Evolutionary conservation across 1,140 invertebrate genomes (phyloP).

Genomic region (Scylla paramamosain): DNA sequence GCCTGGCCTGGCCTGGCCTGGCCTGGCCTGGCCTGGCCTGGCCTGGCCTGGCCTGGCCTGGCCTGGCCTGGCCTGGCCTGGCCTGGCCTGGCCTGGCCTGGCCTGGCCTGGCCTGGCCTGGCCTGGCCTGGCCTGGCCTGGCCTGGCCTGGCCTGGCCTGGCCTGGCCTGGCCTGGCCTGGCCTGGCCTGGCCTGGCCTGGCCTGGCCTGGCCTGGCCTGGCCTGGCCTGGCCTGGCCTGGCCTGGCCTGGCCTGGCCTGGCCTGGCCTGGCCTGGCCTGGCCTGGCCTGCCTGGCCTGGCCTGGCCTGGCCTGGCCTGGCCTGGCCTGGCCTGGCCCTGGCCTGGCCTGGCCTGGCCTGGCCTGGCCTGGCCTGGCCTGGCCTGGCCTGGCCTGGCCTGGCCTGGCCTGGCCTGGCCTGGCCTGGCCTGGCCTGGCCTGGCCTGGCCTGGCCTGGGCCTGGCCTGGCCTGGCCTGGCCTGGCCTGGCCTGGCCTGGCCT

Average conservation of each 20-base stretch:
- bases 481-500: conserved; percentile 73
- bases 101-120: conserved; percentile 62
- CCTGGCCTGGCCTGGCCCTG: conserved; percentile 69
- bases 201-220: conserved; percentile 60
- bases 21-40: conserved; percentile 69
- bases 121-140: conserved; percentile 74
- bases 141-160: conserved; percentile 66
- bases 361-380: conserved; percentile 68
- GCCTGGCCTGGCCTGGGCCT: conserved; percentile 50
- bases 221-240: conserved; percentile 53
- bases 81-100: conserved; percentile 72
- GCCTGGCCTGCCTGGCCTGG: too few species aligned
- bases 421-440: conserved; percentile 70
- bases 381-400: conserved; percentile 65
- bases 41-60: conserved; percentile 71
- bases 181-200: conserved; percentile 41
- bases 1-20: conserved; percentile 21
- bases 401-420: conserved; percentile 73
- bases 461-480: conserved; percentile 74
- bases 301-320: conserved; percentile 34
- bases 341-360: conserved; percentile 66
- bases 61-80: conserved; percentile 64
- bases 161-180: conserved; percentile 45
- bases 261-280: too few species aligned
- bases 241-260: conserved; percentile 50